A percentile compares a stretch with the other conserved stretches of the same genome.
phyloP scores from a whole-genome alignment of 2,888 invertebrate genomes.

The Acanthoscelides obtectus region DNA sequence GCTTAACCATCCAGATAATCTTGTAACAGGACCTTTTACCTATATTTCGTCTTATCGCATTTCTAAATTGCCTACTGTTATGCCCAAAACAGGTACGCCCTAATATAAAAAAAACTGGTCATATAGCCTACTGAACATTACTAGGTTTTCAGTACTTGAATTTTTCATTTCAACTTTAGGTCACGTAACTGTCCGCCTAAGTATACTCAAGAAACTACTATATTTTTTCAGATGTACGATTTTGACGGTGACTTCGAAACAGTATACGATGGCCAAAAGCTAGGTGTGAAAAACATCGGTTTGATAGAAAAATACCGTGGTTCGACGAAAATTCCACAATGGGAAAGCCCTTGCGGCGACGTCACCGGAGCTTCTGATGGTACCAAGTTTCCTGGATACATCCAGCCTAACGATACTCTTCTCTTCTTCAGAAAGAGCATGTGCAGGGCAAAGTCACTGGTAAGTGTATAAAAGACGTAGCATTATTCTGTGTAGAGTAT shows the following conservation, averaged over 20 bases:
- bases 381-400: conserved; percentile 72
- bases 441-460: conserved; percentile 76
- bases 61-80: no score
- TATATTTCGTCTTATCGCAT: no score
- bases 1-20: no score
- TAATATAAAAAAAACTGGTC: no score
- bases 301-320: conserved; percentile 75
- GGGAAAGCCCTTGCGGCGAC: conserved; percentile 73
- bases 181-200: background rate
- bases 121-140: no score
- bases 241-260: conserved; percentile 76
- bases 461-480: conserved; percentile 44
- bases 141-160: no score
- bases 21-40: no score
- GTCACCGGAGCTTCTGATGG: conserved; percentile 78
- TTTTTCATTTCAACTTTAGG: background rate
- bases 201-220: background rate
- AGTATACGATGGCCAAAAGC: conserved; percentile 65
- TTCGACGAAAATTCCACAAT: conserved; percentile 67
- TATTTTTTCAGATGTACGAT: conserved; percentile 70
- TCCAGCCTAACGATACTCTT: conserved; percentile 63
- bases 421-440: conserved; percentile 80
- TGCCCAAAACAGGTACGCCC: no score
- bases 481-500: background rate
- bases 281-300: conserved; percentile 57